Percentiles rank a stretch among this genome's conserved stretches.
Evolutionary conservation across 2,797 vertebrate species (phyloP).

Genomic region (Anas georgica): DNA sequence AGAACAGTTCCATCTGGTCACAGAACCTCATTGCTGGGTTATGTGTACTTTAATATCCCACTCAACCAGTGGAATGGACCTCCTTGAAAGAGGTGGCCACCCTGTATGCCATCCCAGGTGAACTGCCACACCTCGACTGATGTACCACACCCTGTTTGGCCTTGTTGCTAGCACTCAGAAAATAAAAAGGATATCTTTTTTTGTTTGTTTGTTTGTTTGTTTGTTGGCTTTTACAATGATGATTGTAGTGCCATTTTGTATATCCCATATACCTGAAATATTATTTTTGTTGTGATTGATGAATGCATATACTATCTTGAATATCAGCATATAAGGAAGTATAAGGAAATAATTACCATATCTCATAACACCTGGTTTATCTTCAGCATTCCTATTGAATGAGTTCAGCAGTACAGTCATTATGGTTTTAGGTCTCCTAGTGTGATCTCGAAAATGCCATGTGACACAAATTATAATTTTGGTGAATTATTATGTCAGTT

Average conservation of each 20-base stretch:
- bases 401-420: background rate
- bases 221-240: background rate
- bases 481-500: background rate
- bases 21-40: too few species aligned
- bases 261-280: background rate
- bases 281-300: background rate
- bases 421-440: background rate
- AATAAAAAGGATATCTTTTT: fast-evolving
- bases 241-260: background rate
- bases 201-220: background rate
- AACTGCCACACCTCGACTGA: too few species aligned
- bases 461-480: background rate
- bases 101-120: too few species aligned
- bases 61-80: too few species aligned
- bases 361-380: background rate
- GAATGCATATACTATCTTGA: background rate
- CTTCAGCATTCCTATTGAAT: background rate
- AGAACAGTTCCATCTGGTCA: too few species aligned
- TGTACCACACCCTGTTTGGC: too few species aligned
- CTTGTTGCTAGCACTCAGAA: background rate
- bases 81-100: too few species aligned
- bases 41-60: too few species aligned
- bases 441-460: background rate
- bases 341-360: background rate
- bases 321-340: background rate